Percentiles rank a stretch among this genome's conserved stretches.
These are phyloP conservation scores for Notothenia rossii DNA, from an alignment of 2,113 vertebrate species.

Conservation along the genomic window DNA sequence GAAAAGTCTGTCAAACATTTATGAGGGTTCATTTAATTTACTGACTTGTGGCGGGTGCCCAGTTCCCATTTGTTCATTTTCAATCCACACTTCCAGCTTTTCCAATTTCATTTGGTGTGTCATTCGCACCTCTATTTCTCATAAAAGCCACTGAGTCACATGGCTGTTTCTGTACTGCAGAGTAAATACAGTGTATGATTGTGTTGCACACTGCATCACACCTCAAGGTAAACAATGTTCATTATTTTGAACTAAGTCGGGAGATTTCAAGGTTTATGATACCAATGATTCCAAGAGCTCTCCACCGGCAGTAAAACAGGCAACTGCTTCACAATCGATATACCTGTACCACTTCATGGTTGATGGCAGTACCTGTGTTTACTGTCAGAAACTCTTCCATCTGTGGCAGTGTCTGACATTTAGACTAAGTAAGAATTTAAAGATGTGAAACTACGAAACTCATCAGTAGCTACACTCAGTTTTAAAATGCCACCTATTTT, in stretches of 20 bases:
- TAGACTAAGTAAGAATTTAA: constrained; percentile 60
- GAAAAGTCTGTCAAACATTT: constrained; percentile 32
- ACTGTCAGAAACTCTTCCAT: constrained; percentile 43
- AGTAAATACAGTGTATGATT: constrained; percentile 17
- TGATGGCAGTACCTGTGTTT: constrained; percentile 52
- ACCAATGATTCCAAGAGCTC: constrained; percentile 28
- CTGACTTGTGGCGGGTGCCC: constrained; percentile 19
- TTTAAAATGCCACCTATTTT: constrained; percentile 59
- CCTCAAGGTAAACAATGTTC: constrained; percentile 11
- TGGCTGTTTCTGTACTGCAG: constrained; percentile 1
- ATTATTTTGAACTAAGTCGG: neutral
- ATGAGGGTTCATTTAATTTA: constrained; percentile 22
- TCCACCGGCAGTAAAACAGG: neutral
- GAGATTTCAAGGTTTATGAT: constrained; percentile 29
- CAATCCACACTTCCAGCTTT: constrained; percentile 21
- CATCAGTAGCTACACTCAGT: constrained; percentile 39
- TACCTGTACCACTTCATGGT: constrained; percentile 28
- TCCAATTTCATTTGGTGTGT: constrained; percentile 22
- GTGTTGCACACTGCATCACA: neutral
- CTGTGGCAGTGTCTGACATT: constrained; percentile 64
- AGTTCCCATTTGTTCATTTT: constrained; percentile 27
- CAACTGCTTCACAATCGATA: constrained; percentile 10
- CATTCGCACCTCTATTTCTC: constrained; percentile 47
- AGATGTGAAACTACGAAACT: constrained; percentile 48
- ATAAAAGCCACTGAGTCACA: constrained; percentile 53